Percentiles rank a stretch among this genome's conserved stretches.
These are phyloP conservation scores for Lasius fuliginosus DNA, from an alignment of 2,888 invertebrate species.

Conservation along the genomic window DNA sequence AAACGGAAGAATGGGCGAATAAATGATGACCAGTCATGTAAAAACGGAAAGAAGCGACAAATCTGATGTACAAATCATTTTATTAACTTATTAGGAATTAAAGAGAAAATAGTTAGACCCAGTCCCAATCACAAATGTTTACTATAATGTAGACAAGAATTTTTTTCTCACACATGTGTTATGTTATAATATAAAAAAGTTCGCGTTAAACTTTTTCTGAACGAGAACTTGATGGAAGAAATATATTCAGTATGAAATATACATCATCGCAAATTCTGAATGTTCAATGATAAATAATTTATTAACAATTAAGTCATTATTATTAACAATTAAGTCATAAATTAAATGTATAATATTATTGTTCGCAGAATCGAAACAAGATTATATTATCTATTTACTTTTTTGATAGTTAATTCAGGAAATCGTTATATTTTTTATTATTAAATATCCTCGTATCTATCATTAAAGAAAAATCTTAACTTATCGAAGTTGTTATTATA, in stretches of 20 bases:
- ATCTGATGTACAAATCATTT: not conserved
- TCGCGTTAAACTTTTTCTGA: not conserved
- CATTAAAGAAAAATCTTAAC: not conserved
- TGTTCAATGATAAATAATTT: not conserved
- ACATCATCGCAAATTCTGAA: not conserved
- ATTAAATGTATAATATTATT: not conserved
- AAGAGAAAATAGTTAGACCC: not conserved
- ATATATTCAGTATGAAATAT: not conserved
- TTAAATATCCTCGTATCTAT: constrained; percentile 1
- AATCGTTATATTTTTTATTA: not conserved
- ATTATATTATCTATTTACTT: not conserved
- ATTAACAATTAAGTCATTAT: not conserved
- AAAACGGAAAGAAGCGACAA: constrained; percentile 40
- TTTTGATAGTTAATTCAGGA: not conserved
- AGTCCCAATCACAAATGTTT: not conserved
- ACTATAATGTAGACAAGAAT: not conserved
- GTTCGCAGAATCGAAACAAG: not conserved
- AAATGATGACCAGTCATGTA: constrained; percentile 46
- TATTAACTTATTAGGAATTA: not conserved
- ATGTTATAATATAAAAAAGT: not conserved
- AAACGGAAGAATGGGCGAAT: constrained; percentile 49
- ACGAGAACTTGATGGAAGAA: not conserved
- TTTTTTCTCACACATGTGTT: not conserved
- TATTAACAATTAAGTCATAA: not conserved
- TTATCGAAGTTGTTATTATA: not conserved